Percentiles rank a stretch among this genome's conserved stretches.
These are phyloP conservation scores for Idris sp. DNA, from an alignment of 1,140 invertebrate genomes.

Conservation along the genomic window DNA sequence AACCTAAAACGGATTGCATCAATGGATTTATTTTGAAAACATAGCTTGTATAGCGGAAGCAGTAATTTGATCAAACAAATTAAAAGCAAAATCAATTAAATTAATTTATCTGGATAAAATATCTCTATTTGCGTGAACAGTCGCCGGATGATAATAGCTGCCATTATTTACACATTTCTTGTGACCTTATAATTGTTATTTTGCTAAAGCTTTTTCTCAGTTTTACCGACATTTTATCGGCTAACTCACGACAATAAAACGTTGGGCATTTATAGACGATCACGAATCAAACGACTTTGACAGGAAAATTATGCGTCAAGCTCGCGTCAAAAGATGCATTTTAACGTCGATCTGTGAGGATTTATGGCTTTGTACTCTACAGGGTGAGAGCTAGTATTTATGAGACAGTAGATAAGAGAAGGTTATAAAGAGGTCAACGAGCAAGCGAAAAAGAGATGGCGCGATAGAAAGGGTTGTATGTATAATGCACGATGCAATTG, in stretches of 20 bases:
- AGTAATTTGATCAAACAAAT: too few species aligned
- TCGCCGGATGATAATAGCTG: too few species aligned
- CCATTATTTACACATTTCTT: constrained; percentile 6
- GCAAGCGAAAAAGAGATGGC: constrained; percentile 13
- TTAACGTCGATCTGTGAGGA: constrained; percentile 41
- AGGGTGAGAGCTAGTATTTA: constrained; percentile 32
- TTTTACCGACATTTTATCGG: constrained; percentile 32
- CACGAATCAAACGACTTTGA: constrained; percentile 35
- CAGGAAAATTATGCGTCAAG: constrained; percentile 49
- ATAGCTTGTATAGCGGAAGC: too few species aligned
- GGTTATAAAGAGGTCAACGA: constrained; percentile 53
- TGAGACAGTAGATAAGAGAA: constrained; percentile 43
- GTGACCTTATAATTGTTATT: constrained; percentile 23
- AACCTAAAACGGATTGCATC: too few species aligned
- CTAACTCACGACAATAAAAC: constrained; percentile 11
- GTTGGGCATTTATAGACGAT: constrained; percentile 10
- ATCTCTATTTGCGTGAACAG: neutral
- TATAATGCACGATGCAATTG: too few species aligned
- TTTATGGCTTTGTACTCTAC: constrained; percentile 25
- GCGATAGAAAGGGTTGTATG: constrained; percentile 17
- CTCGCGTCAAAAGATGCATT: constrained; percentile 43
- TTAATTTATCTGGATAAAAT: too few species aligned
- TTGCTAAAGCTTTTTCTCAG: constrained; percentile 23
- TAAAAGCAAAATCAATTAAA: too few species aligned
- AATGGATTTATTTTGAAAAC: too few species aligned